Conservation (phyloP, 1,140 invertebrate species). For the Thrips palmi region DNA sequence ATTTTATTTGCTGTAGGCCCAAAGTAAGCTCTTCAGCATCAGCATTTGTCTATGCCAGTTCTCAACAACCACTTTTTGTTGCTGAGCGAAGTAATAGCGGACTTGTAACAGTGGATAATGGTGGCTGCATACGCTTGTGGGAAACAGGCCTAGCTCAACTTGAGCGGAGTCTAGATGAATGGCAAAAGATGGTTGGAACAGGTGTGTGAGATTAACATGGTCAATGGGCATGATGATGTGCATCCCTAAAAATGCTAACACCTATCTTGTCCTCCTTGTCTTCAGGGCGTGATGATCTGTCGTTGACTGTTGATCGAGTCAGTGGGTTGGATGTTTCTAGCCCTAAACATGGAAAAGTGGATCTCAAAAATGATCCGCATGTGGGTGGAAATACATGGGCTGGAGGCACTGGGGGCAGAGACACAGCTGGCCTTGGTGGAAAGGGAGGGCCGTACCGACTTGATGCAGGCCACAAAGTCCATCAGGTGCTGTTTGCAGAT, state of each 20-base stretch:
- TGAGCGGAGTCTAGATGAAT: conserved; percentile 23
- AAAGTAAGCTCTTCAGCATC: conserved; percentile 18
- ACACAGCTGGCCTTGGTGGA: conserved; percentile 86
- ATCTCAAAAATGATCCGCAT: conserved; percentile 74
- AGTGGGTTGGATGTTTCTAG: conserved; percentile 51
- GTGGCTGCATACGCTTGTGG: conserved; percentile 38
- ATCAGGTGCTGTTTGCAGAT: conserved; percentile 39
- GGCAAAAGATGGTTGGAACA: conserved; percentile 21
- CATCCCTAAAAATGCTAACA: not conserved
- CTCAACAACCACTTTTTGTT: too few species aligned
- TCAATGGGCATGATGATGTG: not conserved
- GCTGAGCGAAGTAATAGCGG: too few species aligned
- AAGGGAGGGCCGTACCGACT: conserved; percentile 81
- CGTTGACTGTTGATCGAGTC: conserved; percentile 50
- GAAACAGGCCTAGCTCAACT: conserved; percentile 31
- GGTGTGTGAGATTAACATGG: conserved; percentile 4
- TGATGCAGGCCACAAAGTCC: conserved; percentile 81
- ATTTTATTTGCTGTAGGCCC: not conserved
- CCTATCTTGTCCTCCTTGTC: conserved; percentile 2
- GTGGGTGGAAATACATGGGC: conserved; percentile 95
- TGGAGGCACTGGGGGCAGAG: conserved; percentile 76
- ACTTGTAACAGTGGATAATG: conserved; percentile 39
- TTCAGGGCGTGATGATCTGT: conserved; percentile 35
- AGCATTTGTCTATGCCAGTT: conserved; percentile 21
- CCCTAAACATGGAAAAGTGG: conserved; percentile 86